Percentiles rank a stretch among this genome's conserved stretches.
Conservation (phyloP, 2,113 vertebrate species). For the Psittacula cyanocephala region DNA sequence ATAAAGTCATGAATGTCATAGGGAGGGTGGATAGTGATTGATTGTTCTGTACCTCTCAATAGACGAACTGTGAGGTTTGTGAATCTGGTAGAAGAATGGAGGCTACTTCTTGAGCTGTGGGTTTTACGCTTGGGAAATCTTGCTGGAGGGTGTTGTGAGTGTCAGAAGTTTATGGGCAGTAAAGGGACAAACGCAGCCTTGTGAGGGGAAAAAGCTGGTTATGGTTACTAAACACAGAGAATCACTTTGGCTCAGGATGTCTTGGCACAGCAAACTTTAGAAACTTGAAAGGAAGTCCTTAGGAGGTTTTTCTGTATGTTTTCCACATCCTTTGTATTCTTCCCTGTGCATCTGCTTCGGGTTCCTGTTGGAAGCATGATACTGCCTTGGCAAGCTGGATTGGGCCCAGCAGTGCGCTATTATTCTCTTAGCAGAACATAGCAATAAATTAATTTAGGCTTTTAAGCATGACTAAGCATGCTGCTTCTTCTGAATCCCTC, state of each 20-base stretch:
- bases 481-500: background rate
- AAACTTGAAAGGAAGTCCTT: background rate
- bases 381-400: background rate
- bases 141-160: background rate
- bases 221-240: background rate
- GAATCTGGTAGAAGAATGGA: background rate
- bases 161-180: background rate
- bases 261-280: background rate
- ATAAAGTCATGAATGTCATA: background rate
- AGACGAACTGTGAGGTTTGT: background rate
- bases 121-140: background rate
- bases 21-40: background rate
- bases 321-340: background rate
- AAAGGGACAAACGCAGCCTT: background rate
- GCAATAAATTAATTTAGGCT: background rate
- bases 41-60: accelerated
- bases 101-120: background rate
- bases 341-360: background rate
- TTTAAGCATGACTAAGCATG: background rate
- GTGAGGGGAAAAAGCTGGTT: background rate
- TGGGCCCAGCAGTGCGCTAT: background rate
- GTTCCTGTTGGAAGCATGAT: background rate
- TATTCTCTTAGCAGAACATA: background rate
- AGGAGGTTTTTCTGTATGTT: too few relatives aligned
- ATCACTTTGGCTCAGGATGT: background rate